Evolutionary conservation across 1,140 invertebrate species (phyloP), one percentile per base, ranked within the genome.

Genomic region (Drosophila oshimai): DNA sequence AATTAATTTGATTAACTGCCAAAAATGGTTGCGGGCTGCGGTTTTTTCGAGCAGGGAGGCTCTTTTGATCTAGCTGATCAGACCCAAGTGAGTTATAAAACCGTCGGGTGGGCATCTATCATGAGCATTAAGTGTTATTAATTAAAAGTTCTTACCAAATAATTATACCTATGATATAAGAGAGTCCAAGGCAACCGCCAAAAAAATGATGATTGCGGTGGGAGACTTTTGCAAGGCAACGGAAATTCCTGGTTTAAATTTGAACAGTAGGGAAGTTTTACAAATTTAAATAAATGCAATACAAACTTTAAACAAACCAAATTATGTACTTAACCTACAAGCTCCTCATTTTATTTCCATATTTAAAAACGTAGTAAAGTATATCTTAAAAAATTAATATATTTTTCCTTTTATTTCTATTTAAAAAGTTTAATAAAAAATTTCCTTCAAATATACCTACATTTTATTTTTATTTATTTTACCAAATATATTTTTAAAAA

Each of bases 1-100:
- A 87, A 87, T 87, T 81, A 87, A 81, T 74, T 87, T 87, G 81
- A 87, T 87, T 87, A 87, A 87, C 76, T 87, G 81, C 71, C 75
- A 64, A 62, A 51, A 26, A 44, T 64, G 33, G 37, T 53, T 60
- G 69, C 50, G 61, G 72, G 50, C 81, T 80, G 80, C 76, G 81
- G 81, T 86, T 84, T 62, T 36, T 29, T 36, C 39, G 31, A 10
- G 5, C 41, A 41, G 13, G 17, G 20, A 26, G 39, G 46, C 61
- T 51, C 44, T 64, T 81, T 83, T 84, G 79, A 83, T 83, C 79
- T 74, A 50, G 28, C 58, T 65, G 62, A 50, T 49, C 62, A 28
- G 54, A 9, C 20, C 29, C 39, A 57, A 68, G 15, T 68, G 68
- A 71, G 67, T 71, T 71, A 71, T 71, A 71, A 61, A 58, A 51